These are phyloP conservation scores for Ephestia elutella DNA, from an alignment of 1,140 invertebrate species.

Conservation along the genomic window DNA sequence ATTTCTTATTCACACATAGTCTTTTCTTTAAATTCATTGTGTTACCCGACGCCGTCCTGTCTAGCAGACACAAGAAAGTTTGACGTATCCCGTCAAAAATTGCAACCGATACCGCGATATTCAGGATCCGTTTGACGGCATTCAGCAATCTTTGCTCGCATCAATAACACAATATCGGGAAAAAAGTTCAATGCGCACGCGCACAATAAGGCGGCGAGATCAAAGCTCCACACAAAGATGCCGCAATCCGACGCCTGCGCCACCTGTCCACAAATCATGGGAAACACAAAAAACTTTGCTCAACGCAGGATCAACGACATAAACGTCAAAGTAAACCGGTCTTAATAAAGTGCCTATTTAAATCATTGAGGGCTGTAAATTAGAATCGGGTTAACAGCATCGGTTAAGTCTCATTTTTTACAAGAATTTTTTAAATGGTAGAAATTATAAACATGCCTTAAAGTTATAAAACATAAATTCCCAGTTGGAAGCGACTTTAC, in stretches of 20 bases:
- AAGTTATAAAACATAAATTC: too few relatives aligned
- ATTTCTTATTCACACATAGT: background rate
- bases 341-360: constrained; percentile 13
- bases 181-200: constrained; percentile 53
- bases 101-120: constrained; percentile 22
- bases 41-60: constrained; percentile 7
- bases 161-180: constrained; percentile 45
- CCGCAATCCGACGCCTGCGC: constrained; percentile 42
- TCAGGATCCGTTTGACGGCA: constrained; percentile 26
- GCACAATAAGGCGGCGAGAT: constrained; percentile 55
- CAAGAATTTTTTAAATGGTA: too few relatives aligned
- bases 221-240: constrained; percentile 44
- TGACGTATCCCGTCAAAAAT: constrained; percentile 9
- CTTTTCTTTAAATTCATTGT: background rate
- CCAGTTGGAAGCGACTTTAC: too few relatives aligned
- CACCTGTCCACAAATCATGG: constrained; percentile 68
- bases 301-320: constrained; percentile 11
- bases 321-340: constrained; percentile 15
- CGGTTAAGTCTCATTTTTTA: background rate
- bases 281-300: constrained; percentile 42
- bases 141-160: constrained; percentile 45
- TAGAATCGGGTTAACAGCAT: background rate
- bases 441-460: too few relatives aligned
- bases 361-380: background rate
- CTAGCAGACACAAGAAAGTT: background rate